These are phyloP conservation scores for Brachionus rotundiformis DNA, from an alignment of 1,140 invertebrate species.

Conservation along the genomic window DNA sequence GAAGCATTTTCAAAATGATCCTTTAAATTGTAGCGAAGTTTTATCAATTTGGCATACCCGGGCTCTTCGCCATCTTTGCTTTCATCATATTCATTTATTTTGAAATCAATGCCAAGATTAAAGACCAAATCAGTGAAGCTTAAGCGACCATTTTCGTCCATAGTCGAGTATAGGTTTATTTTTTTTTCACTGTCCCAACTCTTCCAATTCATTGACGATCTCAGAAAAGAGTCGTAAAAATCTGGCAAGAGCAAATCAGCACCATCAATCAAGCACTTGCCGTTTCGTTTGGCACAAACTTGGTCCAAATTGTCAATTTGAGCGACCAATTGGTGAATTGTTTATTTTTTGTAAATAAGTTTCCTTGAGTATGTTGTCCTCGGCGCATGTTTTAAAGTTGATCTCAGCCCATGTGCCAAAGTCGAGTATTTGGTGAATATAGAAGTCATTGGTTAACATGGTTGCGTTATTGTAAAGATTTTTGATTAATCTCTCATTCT, in stretches of 20 bases:
- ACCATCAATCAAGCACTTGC: conserved; percentile 33
- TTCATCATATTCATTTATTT: conserved; percentile 16
- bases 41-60: neutral
- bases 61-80: neutral
- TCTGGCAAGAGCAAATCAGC: neutral
- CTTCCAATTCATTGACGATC: neutral
- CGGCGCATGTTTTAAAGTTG: neutral
- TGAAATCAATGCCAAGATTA: conserved; percentile 43
- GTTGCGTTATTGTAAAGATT: neutral
- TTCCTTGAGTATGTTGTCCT: neutral
- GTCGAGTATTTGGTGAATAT: conserved; percentile 25
- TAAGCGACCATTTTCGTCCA: neutral
- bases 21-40: conserved; percentile 51
- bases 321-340: neutral
- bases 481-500: conserved; percentile 18
- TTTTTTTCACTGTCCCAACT: neutral
- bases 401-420: conserved; percentile 50
- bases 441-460: conserved; percentile 9
- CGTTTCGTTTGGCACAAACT: conserved; percentile 30
- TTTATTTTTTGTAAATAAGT: neutral
- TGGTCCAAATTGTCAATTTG: neutral
- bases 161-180: neutral
- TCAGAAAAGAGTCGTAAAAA: neutral
- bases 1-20: neutral
- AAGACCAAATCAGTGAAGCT: conserved; percentile 19